Evolutionary conservation across 2,888 invertebrate species (phyloP), one percentile per base, ranked within the genome.

Genomic region (Epirrita christyi): DNA sequence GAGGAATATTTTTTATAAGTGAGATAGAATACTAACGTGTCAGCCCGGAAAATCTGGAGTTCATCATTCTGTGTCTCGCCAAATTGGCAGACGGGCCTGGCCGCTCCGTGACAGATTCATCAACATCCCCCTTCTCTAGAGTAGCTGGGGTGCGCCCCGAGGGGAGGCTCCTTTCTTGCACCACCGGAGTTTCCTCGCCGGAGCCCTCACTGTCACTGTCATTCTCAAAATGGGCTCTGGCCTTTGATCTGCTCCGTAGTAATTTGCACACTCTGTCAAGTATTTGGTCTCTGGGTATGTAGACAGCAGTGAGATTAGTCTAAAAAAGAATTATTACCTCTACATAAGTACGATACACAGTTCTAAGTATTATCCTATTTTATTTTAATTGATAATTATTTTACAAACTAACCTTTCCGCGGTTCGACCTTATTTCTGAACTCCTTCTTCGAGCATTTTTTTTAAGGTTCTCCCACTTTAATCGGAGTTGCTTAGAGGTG

Each of bases 381-480:
- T n/a, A n/a, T n/a, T n/a, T n/a, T n/a, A n/a, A n/a, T n/a, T n/a
- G n/a, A n/a, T n/a, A n/a, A n/a, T n/a, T 21, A 21, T 21, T 21
- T 21, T 21, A 21, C 21, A 21, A 9, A 32, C 11, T 36, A 11
- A 52, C 52, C 45, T 45, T 52, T 45, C 32, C 52, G 7, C 32
- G 37, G 8, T 52, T 45, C 15, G 15, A 15, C 11, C 44, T 38
- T 15, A 38, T 44, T 6, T 52, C 38, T 0, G 52, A 29, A 13
- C 29, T 45, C 15, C 52, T 6, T 52, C 38, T 52, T 40, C 52
- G 44, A 9, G 52, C 52, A 32, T 38, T 45, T 14, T 52, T 52
- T 15, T 52, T 52, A 0, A 52, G 21, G 21, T 52, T 52, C 29
- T 52, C 52, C 52, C 52, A 52, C n/a, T 52, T 52, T 4, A 45